Conservation (phyloP, 30 jellyfish, hydroid and myxozoan genomes). For the Turritopsis dohrnii region DNA sequence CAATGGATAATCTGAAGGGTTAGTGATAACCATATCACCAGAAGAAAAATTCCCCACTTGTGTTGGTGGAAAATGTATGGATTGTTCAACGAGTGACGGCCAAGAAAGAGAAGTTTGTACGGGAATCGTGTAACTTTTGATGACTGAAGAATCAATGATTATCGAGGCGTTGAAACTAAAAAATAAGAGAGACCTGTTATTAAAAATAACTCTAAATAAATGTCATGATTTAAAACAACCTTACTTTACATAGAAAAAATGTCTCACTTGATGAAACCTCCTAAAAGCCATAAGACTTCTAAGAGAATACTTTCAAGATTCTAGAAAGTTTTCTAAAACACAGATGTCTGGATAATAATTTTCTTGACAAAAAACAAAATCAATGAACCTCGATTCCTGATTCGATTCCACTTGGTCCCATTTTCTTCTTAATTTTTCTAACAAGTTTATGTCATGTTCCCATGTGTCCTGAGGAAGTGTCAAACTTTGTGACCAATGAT, state of each 20-base stretch:
- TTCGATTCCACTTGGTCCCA: constrained; percentile 76
- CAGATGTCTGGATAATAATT: too few species aligned
- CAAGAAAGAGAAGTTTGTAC: constrained; percentile 87
- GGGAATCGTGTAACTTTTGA: constrained; percentile 73
- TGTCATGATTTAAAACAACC: too few species aligned
- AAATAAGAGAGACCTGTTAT: background rate
- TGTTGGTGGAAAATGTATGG: constrained; percentile 90
- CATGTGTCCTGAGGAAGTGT: constrained; percentile 80
- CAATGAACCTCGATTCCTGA: constrained; percentile 75
- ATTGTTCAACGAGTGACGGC: constrained; percentile 96
- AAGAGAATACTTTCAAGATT: too few species aligned
- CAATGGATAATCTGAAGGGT: constrained; percentile 93
- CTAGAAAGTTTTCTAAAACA: too few species aligned
- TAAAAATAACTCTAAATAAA: background rate
- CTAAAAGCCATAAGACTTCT: too few species aligned
- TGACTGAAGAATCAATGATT: constrained; percentile 56
- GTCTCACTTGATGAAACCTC: too few species aligned
- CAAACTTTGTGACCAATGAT: constrained; percentile 81
- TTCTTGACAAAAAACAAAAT: too few species aligned
- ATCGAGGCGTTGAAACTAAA: constrained; percentile 79
- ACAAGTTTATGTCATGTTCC: constrained; percentile 81
- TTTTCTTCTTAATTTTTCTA: constrained; percentile 70
- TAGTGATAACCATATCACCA: constrained; percentile 62
- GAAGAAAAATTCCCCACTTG: constrained; percentile 72
- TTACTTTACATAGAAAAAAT: too few species aligned